These are phyloP conservation scores for Tryphoninae sp. DNA, from an alignment of 2,888 invertebrate species.

Conservation along the genomic window DNA sequence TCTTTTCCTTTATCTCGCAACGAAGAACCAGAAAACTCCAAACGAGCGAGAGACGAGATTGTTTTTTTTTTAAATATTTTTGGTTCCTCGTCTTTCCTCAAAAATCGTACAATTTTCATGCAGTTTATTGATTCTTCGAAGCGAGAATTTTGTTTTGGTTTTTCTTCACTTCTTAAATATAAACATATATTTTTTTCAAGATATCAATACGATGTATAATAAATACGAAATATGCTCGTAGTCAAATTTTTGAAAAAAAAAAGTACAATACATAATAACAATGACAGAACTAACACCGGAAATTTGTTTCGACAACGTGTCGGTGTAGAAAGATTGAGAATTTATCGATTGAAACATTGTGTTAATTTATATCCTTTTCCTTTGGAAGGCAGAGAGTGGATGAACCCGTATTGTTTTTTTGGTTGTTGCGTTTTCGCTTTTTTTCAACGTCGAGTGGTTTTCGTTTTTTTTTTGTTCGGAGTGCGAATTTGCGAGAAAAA, in stretches of 20 bases:
- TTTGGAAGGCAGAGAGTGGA: conserved; percentile 78
- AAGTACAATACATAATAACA: background rate
- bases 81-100: conserved; percentile 36
- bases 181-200: background rate
- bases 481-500: conserved; percentile 26
- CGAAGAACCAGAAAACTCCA: conserved; percentile 56
- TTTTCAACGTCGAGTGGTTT: conserved; percentile 12
- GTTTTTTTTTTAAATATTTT: conserved; percentile 53
- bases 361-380: background rate
- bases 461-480: background rate
- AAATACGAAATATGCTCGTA: conserved; percentile 58
- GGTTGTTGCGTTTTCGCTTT: conserved; percentile 64
- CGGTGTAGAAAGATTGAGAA: background rate
- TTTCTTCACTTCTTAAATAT: background rate
- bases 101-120: background rate
- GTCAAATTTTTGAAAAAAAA: conserved; percentile 27
- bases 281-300: background rate
- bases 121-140: conserved; percentile 24
- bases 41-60: conserved; percentile 57
- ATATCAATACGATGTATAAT: conserved; percentile 46
- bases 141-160: background rate
- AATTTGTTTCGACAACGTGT: background rate
- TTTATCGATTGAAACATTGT: background rate
- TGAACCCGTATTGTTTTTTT: conserved; percentile 67
- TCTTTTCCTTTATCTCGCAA: conserved; percentile 49